phyloP scores from a whole-genome alignment of 2,888 invertebrate species.

The Megalurothrips usitatus region DNA sequence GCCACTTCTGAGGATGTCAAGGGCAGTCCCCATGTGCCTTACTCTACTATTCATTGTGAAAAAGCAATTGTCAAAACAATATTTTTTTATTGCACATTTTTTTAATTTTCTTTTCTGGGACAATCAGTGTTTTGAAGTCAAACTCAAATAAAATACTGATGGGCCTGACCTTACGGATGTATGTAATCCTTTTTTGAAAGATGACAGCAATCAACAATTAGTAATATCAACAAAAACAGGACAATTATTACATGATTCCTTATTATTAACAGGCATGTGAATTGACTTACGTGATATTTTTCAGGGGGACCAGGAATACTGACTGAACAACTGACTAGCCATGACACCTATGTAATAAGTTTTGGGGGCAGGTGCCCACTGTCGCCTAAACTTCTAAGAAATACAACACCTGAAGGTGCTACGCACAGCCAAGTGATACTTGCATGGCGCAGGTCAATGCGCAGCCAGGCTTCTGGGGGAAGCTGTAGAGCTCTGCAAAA shows the following conservation, averaged over 20 bases:
- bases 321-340: neutral
- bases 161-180: no score
- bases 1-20: no score
- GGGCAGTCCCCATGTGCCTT: no score
- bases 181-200: no score
- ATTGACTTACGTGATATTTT: neutral
- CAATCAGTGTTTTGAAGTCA: no score
- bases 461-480: slow-evolving; percentile 94
- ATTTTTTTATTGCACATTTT: no score
- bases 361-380: slow-evolving; percentile 83
- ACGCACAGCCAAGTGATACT: slow-evolving; percentile 91
- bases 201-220: neutral
- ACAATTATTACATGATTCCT: neutral
- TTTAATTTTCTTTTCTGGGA: no score
- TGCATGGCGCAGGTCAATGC: slow-evolving; percentile 84
- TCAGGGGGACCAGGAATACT: neutral
- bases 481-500: slow-evolving; percentile 84
- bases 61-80: no score
- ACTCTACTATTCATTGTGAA: no score
- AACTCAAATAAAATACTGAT: no score
- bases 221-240: neutral
- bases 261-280: neutral
- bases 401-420: slow-evolving; percentile 79
- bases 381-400: slow-evolving; percentile 77
- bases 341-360: slow-evolving; percentile 48